phyloP scores from a whole-genome alignment of 2,797 vertebrate species.

The Sternotherus odoratus region DNA sequence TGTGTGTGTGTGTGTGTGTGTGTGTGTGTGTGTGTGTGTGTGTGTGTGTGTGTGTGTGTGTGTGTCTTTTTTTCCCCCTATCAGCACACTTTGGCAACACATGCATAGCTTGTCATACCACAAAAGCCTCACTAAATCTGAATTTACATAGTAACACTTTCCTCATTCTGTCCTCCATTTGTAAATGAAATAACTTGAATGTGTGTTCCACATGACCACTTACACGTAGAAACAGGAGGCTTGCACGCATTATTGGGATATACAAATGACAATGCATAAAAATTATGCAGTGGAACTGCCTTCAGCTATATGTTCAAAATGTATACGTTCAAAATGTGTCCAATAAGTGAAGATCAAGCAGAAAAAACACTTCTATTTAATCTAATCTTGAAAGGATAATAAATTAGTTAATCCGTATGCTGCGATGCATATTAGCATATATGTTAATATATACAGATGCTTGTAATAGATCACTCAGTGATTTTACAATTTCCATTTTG shows the following conservation, averaged over 20 bases:
- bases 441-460: neutral
- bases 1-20: fast-evolving
- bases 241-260: neutral
- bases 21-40: fast-evolving
- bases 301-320: neutral
- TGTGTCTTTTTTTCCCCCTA: neutral
- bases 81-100: neutral
- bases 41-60: fast-evolving
- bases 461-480: neutral
- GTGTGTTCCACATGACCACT: neutral
- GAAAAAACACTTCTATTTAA: neutral
- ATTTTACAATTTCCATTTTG: neutral
- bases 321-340: neutral
- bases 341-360: neutral
- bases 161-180: neutral
- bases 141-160: neutral
- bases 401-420: neutral
- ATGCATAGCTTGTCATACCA: neutral
- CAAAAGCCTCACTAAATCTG: neutral
- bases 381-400: neutral
- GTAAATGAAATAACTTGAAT: neutral
- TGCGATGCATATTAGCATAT: neutral
- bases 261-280: neutral
- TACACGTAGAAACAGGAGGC: neutral
- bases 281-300: neutral